Base-by-base conservation (phyloP, 1,140 invertebrate genomes). In the Drosophila kurseongensis region DNA sequence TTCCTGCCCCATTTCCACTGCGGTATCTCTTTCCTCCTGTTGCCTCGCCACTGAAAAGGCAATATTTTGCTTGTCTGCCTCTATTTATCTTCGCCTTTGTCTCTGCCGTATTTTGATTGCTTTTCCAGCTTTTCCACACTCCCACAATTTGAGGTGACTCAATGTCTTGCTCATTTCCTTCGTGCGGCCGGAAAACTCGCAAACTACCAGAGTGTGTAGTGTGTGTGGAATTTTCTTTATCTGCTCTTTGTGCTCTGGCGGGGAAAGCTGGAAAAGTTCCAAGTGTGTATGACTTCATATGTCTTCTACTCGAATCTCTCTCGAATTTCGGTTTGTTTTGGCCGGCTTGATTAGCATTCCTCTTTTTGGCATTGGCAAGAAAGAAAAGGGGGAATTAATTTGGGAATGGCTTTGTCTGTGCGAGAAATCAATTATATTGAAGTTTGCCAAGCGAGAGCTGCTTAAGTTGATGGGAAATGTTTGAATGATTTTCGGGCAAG, bases 21-120 rank as follows among this genome's bases (percentile, higher is more conserved):
- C 38, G 35, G 32, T 36, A 59, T 35, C 61, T 27, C 50, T 7
- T 10, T 29, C 23, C 35, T 40, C 41, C 63, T 67, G 48, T 71
- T 59, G 78, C 45, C 42, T 68, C 63, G 77, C 82, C 76, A 62
- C 78, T 72, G 47, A 66, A 71, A 81, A 88, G 79, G 61, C 83
- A 88, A 88, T 88, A 88, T 89, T 89, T 88, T 89, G 67, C 81
- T 89, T 89, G 84, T 77, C 84, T 89, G 84, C 76, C 84, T 89
- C 72, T 88, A 86, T 89, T 80, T 88, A 77, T 88, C 84, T 89
- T 72, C 79, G 55, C 80, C 83, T 86, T 83, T 88, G 76, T 88
- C 66, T 77, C 71, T 86, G 38, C 55, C 45, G 71, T 83, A 67
- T 88, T 88, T 88, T 88, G 83, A 88, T 88, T 88, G 83, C 83